Evolutionary conservation across 2,888 invertebrate genomes (phyloP), one percentile per base, ranked within the genome.

Genomic region (Phortica magna): DNA sequence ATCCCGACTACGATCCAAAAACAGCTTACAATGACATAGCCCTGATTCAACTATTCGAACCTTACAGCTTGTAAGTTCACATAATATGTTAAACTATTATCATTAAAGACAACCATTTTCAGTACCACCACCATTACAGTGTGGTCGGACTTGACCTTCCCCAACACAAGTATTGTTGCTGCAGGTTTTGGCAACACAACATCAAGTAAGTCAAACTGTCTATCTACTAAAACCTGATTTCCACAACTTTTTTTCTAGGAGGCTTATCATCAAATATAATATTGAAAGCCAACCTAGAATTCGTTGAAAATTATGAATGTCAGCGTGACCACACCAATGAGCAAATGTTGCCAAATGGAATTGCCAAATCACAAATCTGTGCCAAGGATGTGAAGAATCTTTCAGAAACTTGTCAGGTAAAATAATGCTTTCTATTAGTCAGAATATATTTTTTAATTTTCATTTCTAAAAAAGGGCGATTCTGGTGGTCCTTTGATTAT

Each of bases 101-200:
- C 9, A 14, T 12, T 48, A 48, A 12, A 6, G 3, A 12, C 17
- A 19, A 59, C 19, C 19, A 2, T 14, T 48, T 48, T 14, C 6
- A 71, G 22, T 6, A 19, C 3, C 22, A 10, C 22, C n/a, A 4
- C 1, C 6, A 61, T 61, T 22, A 10, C 17, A 4, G 17, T 61
- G 7, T 61, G 92, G 84, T 88, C 88, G 3, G 87, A 87, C 74
- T 70, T 64, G 5, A 72, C 81, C 48, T 80, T 91, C 61, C 83
- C 87, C n/a, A 87, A 87, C 71, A 82, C 82, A 14, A 89, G 88
- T 79, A 92, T 92, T 5, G 91, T 93, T 1, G 94, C 94, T 6
- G 92, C 93, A 64, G 94, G 94, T 73, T 94, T 93, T 92, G 94
- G 94, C 17, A 91, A 90, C 84, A 91, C 91, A 9, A 84, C 89